Evolutionary conservation across 1,140 invertebrate species (phyloP).

Genomic region (Halyomorpha halys): DNA sequence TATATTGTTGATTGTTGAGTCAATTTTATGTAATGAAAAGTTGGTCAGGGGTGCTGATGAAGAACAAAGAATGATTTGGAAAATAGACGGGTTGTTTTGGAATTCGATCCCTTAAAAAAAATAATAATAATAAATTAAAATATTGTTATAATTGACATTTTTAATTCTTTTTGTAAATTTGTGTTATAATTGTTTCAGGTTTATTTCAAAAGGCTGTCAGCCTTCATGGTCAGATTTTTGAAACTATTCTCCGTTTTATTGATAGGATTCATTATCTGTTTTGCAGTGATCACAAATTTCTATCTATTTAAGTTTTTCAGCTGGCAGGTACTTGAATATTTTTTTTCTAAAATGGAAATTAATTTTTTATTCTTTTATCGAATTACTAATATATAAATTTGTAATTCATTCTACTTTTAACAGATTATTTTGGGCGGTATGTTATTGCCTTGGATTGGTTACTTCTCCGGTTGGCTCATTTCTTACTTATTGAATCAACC

Average conservation of each 20-base stretch:
- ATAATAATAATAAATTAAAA: too few species aligned
- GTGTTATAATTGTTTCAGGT: slow-evolving; percentile 50
- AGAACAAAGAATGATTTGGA: too few species aligned
- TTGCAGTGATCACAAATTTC: slow-evolving; percentile 81
- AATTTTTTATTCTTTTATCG: not conserved
- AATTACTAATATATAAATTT: not conserved
- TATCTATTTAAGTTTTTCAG: slow-evolving; percentile 86
- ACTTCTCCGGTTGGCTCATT: slow-evolving; percentile 55
- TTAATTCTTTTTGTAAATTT: too few species aligned
- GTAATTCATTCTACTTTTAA: slow-evolving; percentile 32
- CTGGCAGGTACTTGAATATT: slow-evolving; percentile 56
- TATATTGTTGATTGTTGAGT: too few species aligned
- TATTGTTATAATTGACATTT: too few species aligned
- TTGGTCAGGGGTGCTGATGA: too few species aligned
- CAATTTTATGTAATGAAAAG: too few species aligned
- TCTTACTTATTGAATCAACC: slow-evolving; percentile 51
- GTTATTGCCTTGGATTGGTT: slow-evolving; percentile 79
- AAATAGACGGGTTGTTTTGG: too few species aligned
- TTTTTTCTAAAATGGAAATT: not conserved
- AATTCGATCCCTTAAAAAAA: too few species aligned
- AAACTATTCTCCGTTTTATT: slow-evolving; percentile 76
- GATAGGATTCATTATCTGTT: slow-evolving; percentile 81
- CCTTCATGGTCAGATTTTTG: slow-evolving; percentile 63
- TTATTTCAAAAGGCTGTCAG: slow-evolving; percentile 50
- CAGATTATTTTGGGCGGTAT: slow-evolving; percentile 74